Evolutionary conservation across 2,113 vertebrate species (phyloP).

Genomic region (Micromys minutus): DNA sequence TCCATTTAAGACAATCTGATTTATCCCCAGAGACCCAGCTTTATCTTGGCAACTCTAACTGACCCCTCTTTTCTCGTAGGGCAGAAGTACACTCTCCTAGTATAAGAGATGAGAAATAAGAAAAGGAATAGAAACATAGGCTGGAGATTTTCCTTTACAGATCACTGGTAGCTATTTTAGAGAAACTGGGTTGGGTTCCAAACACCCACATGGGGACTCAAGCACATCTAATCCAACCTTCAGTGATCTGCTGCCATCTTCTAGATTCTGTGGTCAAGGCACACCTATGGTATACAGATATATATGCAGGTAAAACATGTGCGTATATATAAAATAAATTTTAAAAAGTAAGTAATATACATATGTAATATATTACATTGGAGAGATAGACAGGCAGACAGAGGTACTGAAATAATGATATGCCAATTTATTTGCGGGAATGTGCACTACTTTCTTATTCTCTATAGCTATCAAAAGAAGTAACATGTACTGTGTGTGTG

Average conservation of each 20-base stretch:
- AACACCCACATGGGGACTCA: neutral
- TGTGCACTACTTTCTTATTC: neutral
- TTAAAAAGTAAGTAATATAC: neutral
- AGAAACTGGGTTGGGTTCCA: too few species aligned
- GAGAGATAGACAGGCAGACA: neutral
- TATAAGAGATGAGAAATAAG: rapidly evolving
- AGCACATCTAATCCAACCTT: neutral
- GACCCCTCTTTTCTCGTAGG: slow-evolving; percentile 51
- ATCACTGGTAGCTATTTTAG: neutral
- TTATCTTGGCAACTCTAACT: slow-evolving; percentile 59
- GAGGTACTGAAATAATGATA: neutral
- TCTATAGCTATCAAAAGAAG: neutral
- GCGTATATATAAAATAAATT: neutral
- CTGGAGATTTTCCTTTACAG: neutral
- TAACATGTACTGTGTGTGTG: neutral
- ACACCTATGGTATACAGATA: neutral
- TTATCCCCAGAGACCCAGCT: slow-evolving; percentile 25
- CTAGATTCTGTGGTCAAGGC: neutral
- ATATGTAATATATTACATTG: neutral
- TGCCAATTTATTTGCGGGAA: neutral
- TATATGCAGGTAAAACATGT: neutral
- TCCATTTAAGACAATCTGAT: slow-evolving; percentile 45
- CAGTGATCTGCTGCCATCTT: neutral
- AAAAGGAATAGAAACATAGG: neutral
- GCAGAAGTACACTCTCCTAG: slow-evolving; percentile 24